A percentile compares a stretch with the other conserved stretches of the same genome.
These are phyloP conservation scores for Coendou prehensilis DNA, from an alignment of 2,797 vertebrate genomes.

Conservation along the genomic window DNA sequence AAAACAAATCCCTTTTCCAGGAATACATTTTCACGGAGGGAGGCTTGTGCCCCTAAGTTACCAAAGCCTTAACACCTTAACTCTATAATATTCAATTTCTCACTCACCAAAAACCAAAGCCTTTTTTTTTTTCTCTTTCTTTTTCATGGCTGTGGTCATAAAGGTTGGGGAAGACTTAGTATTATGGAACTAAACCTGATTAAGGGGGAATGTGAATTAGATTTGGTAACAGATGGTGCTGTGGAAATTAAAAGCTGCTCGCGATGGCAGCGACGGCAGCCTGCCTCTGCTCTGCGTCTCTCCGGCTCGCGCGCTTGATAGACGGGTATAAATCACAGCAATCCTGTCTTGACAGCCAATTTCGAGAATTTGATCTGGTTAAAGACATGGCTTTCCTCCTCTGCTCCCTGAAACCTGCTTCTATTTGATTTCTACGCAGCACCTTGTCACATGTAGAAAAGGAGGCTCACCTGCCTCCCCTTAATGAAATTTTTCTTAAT, in stretches of 20 bases:
- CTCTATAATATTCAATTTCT: slow-evolving; percentile 88
- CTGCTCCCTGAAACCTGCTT: slow-evolving; percentile 88
- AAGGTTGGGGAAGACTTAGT: slow-evolving; percentile 93
- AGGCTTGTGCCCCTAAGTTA: slow-evolving; percentile 81
- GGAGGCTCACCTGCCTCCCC: slow-evolving; percentile 95
- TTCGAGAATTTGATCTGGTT: slow-evolving; percentile 99
- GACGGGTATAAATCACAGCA: slow-evolving; percentile 99
- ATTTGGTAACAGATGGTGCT: slow-evolving; percentile 99
- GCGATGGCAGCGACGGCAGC: slow-evolving; percentile 93
- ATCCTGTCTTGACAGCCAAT: slow-evolving; percentile 99
- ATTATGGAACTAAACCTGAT: slow-evolving; percentile 98
- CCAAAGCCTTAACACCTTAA: slow-evolving; percentile 84
- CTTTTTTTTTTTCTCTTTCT: slow-evolving; percentile 46
- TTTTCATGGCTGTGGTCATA: slow-evolving; percentile 84
- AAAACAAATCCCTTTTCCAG: slow-evolving; percentile 89
- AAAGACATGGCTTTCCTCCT: slow-evolving; percentile 95
- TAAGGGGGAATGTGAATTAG: slow-evolving; percentile 98
- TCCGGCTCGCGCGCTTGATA: slow-evolving; percentile 92
- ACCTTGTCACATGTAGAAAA: slow-evolving; percentile 94
- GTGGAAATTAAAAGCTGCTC: slow-evolving; percentile 98
- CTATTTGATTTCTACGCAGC: slow-evolving; percentile 87
- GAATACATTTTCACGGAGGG: slow-evolving; percentile 85
- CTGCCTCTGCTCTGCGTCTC: slow-evolving; percentile 89
- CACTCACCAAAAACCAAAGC: slow-evolving; percentile 83
- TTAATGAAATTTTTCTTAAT: slow-evolving; percentile 99